These are phyloP conservation scores for Balearica regulorum DNA, from an alignment of 2,797 vertebrate species.

Conservation along the genomic window DNA sequence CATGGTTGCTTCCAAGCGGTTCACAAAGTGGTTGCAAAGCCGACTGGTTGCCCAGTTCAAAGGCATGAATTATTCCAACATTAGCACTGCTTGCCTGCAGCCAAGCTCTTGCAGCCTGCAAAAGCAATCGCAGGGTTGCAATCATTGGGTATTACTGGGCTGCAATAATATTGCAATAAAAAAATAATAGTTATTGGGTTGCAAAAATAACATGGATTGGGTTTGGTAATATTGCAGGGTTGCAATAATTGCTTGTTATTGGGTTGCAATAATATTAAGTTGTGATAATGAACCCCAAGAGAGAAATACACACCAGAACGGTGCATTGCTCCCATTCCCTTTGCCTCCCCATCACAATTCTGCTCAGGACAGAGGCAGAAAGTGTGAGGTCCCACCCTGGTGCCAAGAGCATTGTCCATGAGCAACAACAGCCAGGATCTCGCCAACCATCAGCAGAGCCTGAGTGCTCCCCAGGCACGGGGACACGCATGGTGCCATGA, in stretches of 20 bases:
- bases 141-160: not conserved
- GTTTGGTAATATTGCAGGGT: not conserved
- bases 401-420: not conserved
- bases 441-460: not conserved
- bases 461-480: rapidly evolving
- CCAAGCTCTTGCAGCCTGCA: not conserved
- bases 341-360: not conserved
- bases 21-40: not conserved
- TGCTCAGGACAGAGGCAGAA: not conserved
- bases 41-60: not conserved
- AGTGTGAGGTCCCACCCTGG: rapidly evolving
- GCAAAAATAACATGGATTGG: not conserved
- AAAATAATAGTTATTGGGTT: not conserved
- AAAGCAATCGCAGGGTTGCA: not conserved
- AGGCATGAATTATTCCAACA: not conserved
- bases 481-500: rapidly evolving
- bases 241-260: not conserved
- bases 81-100: not conserved
- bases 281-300: not conserved
- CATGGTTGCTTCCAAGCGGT: not conserved
- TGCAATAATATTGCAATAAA: not conserved
- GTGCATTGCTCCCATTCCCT: not conserved
- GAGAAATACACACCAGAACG: not conserved
- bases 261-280: not conserved
- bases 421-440: not conserved